Percentiles rank a stretch among this genome's conserved stretches.
Conservation (phyloP, 2,888 invertebrate species). For the Bembecia ichneumoniformis region DNA sequence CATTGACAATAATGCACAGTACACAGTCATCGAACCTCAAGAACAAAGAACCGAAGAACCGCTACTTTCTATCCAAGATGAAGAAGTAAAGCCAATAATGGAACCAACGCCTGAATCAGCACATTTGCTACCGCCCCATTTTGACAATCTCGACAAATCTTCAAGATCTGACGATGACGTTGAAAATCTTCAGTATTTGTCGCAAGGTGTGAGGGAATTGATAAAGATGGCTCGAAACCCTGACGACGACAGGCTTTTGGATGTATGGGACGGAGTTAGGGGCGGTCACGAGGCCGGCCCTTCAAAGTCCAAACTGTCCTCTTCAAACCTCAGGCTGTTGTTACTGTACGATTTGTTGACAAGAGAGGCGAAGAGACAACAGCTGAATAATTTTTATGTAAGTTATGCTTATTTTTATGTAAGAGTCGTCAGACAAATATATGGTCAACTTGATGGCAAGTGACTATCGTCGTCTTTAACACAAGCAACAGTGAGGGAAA, state of each 20-base stretch:
- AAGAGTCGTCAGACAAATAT: too few relatives aligned
- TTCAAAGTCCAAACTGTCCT: constrained; percentile 66
- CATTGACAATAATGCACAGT: constrained; percentile 40
- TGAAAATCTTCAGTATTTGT: constrained; percentile 56
- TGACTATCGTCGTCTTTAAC: too few relatives aligned
- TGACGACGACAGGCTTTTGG: constrained; percentile 44
- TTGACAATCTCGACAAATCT: constrained; percentile 29
- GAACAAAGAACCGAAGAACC: constrained; percentile 39
- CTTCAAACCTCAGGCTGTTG: constrained; percentile 72
- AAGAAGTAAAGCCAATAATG: constrained; percentile 48
- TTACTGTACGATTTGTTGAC: constrained; percentile 76
- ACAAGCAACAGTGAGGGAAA: too few relatives aligned
- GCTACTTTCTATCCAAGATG: constrained; percentile 41
- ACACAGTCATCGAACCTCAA: constrained; percentile 50
- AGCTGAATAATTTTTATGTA: constrained; percentile 74
- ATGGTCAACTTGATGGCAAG: too few relatives aligned
- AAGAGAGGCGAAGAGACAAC: constrained; percentile 76
- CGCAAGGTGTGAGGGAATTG: constrained; percentile 53
- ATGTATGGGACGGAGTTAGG: constrained; percentile 47
- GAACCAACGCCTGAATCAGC: constrained; percentile 39
- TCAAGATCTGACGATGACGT: constrained; percentile 40
- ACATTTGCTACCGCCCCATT: constrained; percentile 42
- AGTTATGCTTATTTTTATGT: constrained; percentile 23
- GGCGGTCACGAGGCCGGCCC: constrained; percentile 40
- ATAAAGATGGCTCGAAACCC: constrained; percentile 51